phyloP scores from a whole-genome alignment of 2,797 vertebrate genomes.

The Mus minutoides region DNA sequence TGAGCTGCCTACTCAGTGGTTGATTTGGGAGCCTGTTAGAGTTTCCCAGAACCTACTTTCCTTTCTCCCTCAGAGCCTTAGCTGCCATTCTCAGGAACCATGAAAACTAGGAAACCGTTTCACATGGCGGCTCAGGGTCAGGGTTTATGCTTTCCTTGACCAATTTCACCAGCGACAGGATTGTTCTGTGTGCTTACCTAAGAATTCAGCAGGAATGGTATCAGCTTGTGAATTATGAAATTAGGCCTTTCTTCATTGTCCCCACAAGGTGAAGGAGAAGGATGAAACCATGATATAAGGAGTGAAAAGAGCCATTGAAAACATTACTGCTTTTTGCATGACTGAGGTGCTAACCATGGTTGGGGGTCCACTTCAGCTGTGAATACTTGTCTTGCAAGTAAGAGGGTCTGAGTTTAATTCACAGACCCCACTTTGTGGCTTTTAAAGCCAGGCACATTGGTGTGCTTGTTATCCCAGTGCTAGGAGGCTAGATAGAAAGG shows the following conservation, averaged over 20 bases:
- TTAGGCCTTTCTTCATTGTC: conserved; percentile 69
- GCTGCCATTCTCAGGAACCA: conserved; percentile 61
- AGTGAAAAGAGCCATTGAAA: neutral
- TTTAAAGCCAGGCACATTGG: neutral
- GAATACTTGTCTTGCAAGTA: neutral
- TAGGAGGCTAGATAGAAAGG: neutral
- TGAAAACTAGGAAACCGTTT: conserved; percentile 66
- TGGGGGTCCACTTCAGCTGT: neutral
- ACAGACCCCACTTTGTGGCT: neutral
- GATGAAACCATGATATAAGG: conserved; percentile 71
- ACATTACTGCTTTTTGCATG: conserved; percentile 86
- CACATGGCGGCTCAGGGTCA: conserved; percentile 54
- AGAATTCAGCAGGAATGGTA: conserved; percentile 72
- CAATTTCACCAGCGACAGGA: conserved; percentile 74
- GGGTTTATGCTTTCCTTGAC: conserved; percentile 65
- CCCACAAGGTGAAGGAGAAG: conserved; percentile 74
- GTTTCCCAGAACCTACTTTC: neutral
- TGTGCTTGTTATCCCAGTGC: neutral
- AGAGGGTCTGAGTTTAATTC: neutral
- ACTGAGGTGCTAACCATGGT: conserved; percentile 79
- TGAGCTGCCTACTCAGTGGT: conserved; percentile 10
- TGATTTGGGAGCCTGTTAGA: conserved; percentile 21
- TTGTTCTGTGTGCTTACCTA: conserved; percentile 24
- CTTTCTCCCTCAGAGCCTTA: conserved; percentile 72
- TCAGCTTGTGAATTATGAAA: conserved; percentile 70